Conservation (phyloP, 2,888 invertebrate species). For the Electrophaes corylata region DNA sequence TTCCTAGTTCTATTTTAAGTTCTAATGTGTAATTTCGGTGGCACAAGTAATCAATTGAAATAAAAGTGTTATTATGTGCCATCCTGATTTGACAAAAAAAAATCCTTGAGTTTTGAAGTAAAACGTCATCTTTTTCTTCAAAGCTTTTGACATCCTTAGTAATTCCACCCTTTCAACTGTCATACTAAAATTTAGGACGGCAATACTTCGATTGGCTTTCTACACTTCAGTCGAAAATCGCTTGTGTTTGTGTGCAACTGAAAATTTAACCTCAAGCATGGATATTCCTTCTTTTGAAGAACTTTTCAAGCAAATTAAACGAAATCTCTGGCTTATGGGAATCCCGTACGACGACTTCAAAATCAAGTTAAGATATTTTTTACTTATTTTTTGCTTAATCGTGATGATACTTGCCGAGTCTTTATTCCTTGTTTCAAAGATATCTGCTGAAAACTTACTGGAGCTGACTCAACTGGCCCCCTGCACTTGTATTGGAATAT, state of each 20-base stretch:
- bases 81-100: no score
- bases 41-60: no score
- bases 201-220: slow-evolving; percentile 9
- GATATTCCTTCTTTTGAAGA: slow-evolving; percentile 58
- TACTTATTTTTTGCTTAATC: slow-evolving; percentile 40
- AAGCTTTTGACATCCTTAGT: slow-evolving; percentile 13
- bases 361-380: slow-evolving; percentile 48
- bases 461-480: slow-evolving; percentile 64
- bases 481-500: slow-evolving; percentile 55
- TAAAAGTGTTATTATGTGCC: no score
- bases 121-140: no score
- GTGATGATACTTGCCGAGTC: slow-evolving; percentile 51
- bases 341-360: slow-evolving; percentile 51
- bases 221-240: slow-evolving; percentile 11
- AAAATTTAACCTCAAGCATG: slow-evolving; percentile 39
- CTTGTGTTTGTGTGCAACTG: not conserved
- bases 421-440: slow-evolving; percentile 55
- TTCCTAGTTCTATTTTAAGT: no score
- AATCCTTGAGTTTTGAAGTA: no score
- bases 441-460: slow-evolving; percentile 60
- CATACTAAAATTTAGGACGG: not conserved
- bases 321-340: slow-evolving; percentile 57
- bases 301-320: slow-evolving; percentile 57
- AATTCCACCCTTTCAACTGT: not conserved
- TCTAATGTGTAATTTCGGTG: no score